These are phyloP conservation scores for Brevimyrus niger DNA, from an alignment of 2,113 vertebrate genomes.

Conservation along the genomic window DNA sequence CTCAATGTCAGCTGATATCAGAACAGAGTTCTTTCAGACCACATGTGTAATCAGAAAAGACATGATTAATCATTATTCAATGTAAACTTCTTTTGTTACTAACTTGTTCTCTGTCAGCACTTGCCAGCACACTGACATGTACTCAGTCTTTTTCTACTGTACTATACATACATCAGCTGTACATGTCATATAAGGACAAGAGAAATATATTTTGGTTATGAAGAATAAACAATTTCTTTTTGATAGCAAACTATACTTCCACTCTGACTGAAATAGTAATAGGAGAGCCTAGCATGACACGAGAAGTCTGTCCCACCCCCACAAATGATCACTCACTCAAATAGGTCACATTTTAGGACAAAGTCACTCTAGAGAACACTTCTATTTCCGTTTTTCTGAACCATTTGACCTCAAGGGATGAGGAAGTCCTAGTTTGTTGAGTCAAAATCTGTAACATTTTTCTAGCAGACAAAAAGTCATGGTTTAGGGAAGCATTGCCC, in stretches of 20 bases:
- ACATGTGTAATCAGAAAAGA: background rate
- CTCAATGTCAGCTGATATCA: background rate
- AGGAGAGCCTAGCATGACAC: background rate
- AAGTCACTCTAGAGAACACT: constrained; percentile 3
- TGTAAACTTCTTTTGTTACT: background rate
- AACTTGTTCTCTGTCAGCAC: background rate
- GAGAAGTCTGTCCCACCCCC: background rate
- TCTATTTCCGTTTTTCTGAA: constrained; percentile 16
- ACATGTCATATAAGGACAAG: background rate
- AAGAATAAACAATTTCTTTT: background rate
- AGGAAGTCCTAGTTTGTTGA: constrained; percentile 8
- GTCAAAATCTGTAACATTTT: background rate
- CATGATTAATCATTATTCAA: background rate
- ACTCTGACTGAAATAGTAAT: background rate
- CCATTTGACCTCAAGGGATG: constrained; percentile 7
- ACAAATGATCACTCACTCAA: background rate
- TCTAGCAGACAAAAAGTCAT: background rate
- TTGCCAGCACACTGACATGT: background rate
- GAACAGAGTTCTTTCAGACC: background rate
- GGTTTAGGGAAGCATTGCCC: background rate
- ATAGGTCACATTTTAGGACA: constrained; percentile 24
- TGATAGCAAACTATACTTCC: background rate
- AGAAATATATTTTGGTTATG: background rate
- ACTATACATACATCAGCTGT: background rate
- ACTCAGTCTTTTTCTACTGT: background rate